Base-by-base conservation (phyloP, 2,113 vertebrate species). In the Indri indri region DNA sequence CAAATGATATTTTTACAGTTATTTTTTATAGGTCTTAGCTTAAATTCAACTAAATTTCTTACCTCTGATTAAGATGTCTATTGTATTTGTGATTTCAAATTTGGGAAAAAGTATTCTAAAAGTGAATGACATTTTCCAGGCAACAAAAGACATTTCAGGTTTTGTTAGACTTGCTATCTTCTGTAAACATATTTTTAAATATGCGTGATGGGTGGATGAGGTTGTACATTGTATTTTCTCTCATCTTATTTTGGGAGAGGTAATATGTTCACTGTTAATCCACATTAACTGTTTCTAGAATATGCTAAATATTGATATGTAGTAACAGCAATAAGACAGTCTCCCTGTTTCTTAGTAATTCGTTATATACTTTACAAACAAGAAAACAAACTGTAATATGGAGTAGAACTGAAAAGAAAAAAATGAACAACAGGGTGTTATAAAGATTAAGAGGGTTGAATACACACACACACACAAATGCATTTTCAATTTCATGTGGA, bases 381-480 rank as follows among this genome's bases (percentile, higher is more conserved):
- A 3, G 8, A n/a, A 82, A 90, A 59, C 6, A 5, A 54, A 85
- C 3, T 34, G 20, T 37, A 65, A 45, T 37, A 47, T 4, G 73
- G 5, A 70, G 2, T 3, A 4, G 25, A 77, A 47, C 1, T 30
- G 5, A 50, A 82, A 40, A 42, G 6, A 85, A 10, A 88, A 59
- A 63, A 13, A 27, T 17, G 54, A 57, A 57, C 59, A 70, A 11
- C 40, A 37, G 30, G 68, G 23, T 81, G 6, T 74, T 83, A 25
- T 25, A 54, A 77, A 8, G 37, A 30, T 71, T 79, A 61, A 63
- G 61, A 45, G 1, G 20, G 34, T 22, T 37, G n/a, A 57, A 77
- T 25, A 16, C 3, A 65, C 0, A 40, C 14, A n/a, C 52, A 57
- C 4, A 66, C 8, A n/a, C 4, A 13, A 2, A 59, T 2, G 12